phyloP scores from a whole-genome alignment of 1,140 invertebrate species.

The Adelges cooleyi region DNA sequence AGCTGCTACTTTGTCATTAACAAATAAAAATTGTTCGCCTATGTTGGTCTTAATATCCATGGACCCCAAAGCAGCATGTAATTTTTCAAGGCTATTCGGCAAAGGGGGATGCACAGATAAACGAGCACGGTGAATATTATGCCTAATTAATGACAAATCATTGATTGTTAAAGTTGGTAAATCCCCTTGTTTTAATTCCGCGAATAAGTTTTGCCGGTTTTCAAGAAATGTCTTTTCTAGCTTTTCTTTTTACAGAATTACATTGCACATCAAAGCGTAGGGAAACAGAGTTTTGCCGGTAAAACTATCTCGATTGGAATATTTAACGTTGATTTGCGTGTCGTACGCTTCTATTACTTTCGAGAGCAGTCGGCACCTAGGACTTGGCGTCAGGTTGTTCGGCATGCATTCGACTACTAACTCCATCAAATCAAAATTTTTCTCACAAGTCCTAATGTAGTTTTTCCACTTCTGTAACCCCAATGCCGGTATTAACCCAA shows the following conservation, averaged over 20 bases:
- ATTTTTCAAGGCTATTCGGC: not conserved
- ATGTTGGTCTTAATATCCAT: not conserved
- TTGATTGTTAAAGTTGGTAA: not conserved
- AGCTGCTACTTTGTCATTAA: not conserved
- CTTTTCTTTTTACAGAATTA: slow-evolving; percentile 6
- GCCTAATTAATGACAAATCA: not conserved
- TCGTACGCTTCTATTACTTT: no score
- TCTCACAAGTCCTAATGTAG: no score
- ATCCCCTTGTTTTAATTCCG: not conserved
- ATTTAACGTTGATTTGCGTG: no score
- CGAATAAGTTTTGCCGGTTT: not conserved
- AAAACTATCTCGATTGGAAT: no score
- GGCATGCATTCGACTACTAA: no score
- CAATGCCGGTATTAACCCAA: no score
- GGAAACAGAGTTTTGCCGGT: no score
- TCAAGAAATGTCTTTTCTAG: not conserved
- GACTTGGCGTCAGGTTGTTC: no score
- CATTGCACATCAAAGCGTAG: no score
- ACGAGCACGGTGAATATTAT: not conserved
- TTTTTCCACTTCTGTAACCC: no score
- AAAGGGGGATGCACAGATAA: not conserved
- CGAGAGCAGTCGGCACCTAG: no score
- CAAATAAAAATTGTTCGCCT: not conserved
- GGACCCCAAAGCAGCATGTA: not conserved
- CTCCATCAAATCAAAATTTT: no score